Evolutionary conservation across 2,113 vertebrate species (phyloP), one percentile per base, ranked within the genome.

Genomic region (Xyrauchen texanus): DNA sequence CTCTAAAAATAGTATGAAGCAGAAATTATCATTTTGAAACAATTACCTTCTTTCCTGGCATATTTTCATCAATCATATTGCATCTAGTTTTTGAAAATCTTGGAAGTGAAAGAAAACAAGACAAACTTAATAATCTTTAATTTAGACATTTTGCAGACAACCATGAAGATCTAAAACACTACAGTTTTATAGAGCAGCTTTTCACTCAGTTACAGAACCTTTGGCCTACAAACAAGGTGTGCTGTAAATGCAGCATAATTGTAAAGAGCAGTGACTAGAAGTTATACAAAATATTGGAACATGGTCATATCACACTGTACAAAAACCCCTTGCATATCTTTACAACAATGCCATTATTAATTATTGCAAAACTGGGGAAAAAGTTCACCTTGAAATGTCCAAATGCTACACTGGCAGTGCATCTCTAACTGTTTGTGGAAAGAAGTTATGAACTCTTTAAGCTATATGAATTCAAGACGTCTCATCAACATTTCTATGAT

Each of bases 221-320:
- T 42, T 60, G 21, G 21, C 21, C 21, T 34, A 34, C 21, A 34
- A 34, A 4, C 53, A 55, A 21, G 6, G 3, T 60, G 21, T 49
- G 8, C 44, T 53, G 70, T 55, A 78, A 63, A 70, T 7, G 13
- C 9, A n/a, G 12, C 13, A 46, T 2, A 72, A 7, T 44, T 47
- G 44, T 11, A 72, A 0, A 71, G 16, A 72, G 42, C 42, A 46
- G 55, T 4, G 6, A 44, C 16, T 13, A 68, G 3, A 78, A 70
- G 21, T 46, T 47, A 79, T 7, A 62, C 7, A 51, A 79, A 75
- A 75, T 16, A 75, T 10, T 63, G 46, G 42, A 72, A 60, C 42
- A 46, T 16, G n/a, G n/a, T 6, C 8, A 49, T 49, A 49, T 49
- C 47, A 49, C n/a, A 49, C 9, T 12, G 21, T 51, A 16, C 8